These are phyloP conservation scores for Plectrocnemia conspersa DNA, from an alignment of 1,140 invertebrate genomes.

Conservation along the genomic window DNA sequence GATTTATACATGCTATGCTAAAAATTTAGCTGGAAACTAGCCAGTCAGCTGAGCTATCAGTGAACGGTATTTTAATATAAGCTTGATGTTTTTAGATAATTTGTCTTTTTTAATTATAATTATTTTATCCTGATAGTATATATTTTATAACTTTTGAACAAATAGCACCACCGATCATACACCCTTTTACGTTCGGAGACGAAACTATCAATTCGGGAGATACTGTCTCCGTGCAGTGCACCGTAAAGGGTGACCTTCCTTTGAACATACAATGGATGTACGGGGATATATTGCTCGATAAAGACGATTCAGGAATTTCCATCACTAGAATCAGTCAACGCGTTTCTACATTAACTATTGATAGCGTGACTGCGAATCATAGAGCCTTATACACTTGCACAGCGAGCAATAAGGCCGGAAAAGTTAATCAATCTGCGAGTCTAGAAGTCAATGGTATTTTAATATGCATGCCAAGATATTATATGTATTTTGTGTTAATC, in stretches of 20 bases:
- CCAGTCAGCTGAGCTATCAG: slow-evolving; percentile 57
- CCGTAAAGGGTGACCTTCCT: slow-evolving; percentile 67
- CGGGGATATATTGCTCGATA: slow-evolving; percentile 51
- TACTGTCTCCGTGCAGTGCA: slow-evolving; percentile 68
- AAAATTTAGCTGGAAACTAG: slow-evolving; percentile 62
- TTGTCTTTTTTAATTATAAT: slow-evolving; percentile 54
- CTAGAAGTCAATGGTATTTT: slow-evolving; percentile 50
- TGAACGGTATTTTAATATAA: slow-evolving; percentile 57
- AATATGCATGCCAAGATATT: not conserved
- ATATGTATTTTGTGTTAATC: no score
- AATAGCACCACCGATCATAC: slow-evolving; percentile 62
- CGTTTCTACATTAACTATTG: slow-evolving; percentile 56
- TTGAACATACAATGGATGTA: slow-evolving; percentile 64
- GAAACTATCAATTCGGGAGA: slow-evolving; percentile 66
- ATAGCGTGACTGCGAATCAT: slow-evolving; percentile 51
- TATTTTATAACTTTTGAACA: slow-evolving; percentile 19
- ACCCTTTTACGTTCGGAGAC: slow-evolving; percentile 64
- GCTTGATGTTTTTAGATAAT: slow-evolving; percentile 48
- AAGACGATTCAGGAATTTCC: slow-evolving; percentile 42
- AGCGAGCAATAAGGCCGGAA: slow-evolving; percentile 52
- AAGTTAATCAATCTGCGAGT: slow-evolving; percentile 39
- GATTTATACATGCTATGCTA: slow-evolving; percentile 67
- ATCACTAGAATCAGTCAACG: slow-evolving; percentile 51
- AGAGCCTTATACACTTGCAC: slow-evolving; percentile 57
- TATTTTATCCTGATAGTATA: slow-evolving; percentile 28